Conservation (phyloP, 2,888 invertebrate genomes). For the Hemistola chrysoprasaria region DNA sequence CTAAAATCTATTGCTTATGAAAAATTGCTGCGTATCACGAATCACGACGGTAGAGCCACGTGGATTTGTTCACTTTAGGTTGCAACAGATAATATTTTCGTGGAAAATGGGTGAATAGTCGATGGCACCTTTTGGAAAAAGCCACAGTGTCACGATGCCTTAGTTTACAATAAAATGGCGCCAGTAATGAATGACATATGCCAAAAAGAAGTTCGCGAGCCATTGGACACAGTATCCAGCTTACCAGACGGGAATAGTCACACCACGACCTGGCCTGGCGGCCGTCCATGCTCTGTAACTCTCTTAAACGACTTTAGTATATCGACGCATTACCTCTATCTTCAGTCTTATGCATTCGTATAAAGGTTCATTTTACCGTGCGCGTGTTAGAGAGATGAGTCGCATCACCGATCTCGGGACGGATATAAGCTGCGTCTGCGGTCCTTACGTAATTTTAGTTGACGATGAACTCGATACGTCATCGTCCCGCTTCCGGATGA, state of each 20-base stretch:
- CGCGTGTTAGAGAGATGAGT: conserved; percentile 42
- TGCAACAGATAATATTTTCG: conserved; percentile 22
- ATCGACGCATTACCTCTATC: conserved; percentile 45
- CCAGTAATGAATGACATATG: conserved; percentile 63
- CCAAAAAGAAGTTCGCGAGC: conserved; percentile 58
- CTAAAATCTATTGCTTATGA: conserved; percentile 36
- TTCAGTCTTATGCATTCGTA: conserved; percentile 53
- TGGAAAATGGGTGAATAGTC: conserved; percentile 14
- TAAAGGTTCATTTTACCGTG: conserved; percentile 52
- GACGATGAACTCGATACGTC: conserved; percentile 78
- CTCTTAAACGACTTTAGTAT: conserved; percentile 52
- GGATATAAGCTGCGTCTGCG: conserved; percentile 74
- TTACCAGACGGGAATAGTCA: conserved; percentile 79
- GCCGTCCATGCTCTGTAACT: conserved; percentile 60
- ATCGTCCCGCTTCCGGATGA: conserved; percentile 69
- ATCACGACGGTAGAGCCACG: conserved; percentile 37
- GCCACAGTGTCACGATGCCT: no score
- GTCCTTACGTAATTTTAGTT: conserved; percentile 74
- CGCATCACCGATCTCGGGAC: conserved; percentile 44
- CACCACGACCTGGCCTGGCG: conserved; percentile 77
- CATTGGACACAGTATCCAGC: conserved; percentile 64
- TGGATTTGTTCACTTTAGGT: conserved; percentile 28
- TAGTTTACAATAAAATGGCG: conserved; percentile 48
- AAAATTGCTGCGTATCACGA: conserved; percentile 30
- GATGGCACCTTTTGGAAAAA: conserved; percentile 9